A percentile compares a stretch with the other conserved stretches of the same genome.
Evolutionary conservation across 2,888 invertebrate genomes (phyloP).

Genomic region (Dolichomitus sp.): DNA sequence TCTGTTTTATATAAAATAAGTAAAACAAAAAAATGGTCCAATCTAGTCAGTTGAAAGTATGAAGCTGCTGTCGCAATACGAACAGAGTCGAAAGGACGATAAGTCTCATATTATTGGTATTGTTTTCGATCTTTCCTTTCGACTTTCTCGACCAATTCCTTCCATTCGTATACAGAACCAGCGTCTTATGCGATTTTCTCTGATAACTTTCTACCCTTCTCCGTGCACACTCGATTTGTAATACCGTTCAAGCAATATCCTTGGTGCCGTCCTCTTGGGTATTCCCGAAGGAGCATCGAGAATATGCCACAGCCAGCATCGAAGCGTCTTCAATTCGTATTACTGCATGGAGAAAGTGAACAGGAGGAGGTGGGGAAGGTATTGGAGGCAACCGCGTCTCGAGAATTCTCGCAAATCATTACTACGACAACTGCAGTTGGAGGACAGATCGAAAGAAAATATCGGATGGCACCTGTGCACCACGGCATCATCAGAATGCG

Average conservation of each 20-base stretch:
- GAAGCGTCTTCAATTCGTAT: conserved; percentile 25
- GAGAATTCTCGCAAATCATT: conserved; percentile 39
- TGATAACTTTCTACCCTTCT: conserved; percentile 22
- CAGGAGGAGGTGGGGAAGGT: neutral
- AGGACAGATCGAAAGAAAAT: conserved; percentile 51
- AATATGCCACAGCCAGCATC: conserved; percentile 43
- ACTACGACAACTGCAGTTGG: conserved; percentile 26
- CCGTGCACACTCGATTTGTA: conserved; percentile 23
- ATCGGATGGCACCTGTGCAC: conserved; percentile 58
- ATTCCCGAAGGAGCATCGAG: conserved; percentile 33
- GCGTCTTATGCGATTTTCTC: conserved; percentile 33
- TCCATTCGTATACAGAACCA: conserved; percentile 17
- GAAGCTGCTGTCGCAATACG: neutral
- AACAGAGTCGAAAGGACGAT: neutral
- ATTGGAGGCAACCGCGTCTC: conserved; percentile 3
- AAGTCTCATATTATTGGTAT: conserved; percentile 60
- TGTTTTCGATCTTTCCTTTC: conserved; percentile 5
- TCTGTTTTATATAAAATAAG: neutral
- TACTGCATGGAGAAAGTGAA: neutral
- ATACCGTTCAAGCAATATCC: conserved; percentile 37
- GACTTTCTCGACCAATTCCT: neutral
- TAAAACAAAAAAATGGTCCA: neutral
- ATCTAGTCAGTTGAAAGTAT: conserved; percentile 10
- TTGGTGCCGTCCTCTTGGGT: conserved; percentile 10
- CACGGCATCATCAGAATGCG: conserved; percentile 18